Evolutionary conservation across 2,113 vertebrate genomes (phyloP).

Genomic region (Hirundichthys speculiger): DNA sequence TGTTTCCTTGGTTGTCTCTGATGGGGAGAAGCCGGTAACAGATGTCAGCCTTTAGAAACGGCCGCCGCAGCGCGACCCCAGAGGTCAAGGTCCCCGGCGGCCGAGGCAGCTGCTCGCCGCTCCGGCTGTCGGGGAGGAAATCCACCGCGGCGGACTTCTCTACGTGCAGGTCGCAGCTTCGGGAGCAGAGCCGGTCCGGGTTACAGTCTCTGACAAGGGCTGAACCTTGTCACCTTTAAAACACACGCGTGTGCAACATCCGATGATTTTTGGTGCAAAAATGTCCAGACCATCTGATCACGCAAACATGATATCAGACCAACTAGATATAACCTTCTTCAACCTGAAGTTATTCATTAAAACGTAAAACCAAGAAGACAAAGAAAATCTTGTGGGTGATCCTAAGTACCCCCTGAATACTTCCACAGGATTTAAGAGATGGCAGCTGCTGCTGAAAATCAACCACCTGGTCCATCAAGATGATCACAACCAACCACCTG

Average conservation of each 20-base stretch:
- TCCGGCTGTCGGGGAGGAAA: conserved; percentile 71
- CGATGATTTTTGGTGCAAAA: no score
- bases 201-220: no score
- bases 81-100: conserved; percentile 74
- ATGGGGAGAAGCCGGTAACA: conserved; percentile 80
- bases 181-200: neutral
- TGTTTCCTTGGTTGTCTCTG: conserved; percentile 46
- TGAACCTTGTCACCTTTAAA: no score
- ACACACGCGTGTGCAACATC: no score
- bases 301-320: no score
- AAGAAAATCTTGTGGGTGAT: no score
- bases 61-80: conserved; percentile 80
- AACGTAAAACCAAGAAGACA: no score
- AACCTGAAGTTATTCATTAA: no score
- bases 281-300: no score
- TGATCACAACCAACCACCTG: no score
- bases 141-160: neutral
- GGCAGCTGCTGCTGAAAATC: conserved; percentile 1
- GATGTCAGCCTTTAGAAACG: conserved; percentile 83
- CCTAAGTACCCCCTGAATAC: neutral
- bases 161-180: conserved; percentile 7
- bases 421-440: conserved; percentile 20
- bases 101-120: conserved; percentile 62
- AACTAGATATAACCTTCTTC: no score
- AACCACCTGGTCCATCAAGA: no score